Evolutionary conservation across 2,113 vertebrate species (phyloP).

Genomic region (Coptodon bakossiorum): DNA sequence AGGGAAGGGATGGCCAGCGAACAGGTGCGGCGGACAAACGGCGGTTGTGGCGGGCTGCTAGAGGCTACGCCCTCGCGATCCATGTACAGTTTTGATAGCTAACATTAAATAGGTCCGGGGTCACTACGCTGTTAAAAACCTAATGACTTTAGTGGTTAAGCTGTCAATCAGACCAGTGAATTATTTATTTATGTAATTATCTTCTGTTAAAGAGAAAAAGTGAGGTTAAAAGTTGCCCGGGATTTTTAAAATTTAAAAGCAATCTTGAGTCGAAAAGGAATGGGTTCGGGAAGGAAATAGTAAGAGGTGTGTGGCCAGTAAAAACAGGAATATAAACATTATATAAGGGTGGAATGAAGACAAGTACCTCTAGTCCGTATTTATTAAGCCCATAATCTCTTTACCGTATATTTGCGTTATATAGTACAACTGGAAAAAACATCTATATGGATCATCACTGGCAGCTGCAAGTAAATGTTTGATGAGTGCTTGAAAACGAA

Average conservation of each 20-base stretch:
- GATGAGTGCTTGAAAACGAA: not conserved
- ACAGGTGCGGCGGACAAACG: not conserved
- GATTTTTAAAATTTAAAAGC: not conserved
- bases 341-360: not conserved
- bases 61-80: not conserved
- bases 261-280: fast-evolving
- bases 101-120: not conserved
- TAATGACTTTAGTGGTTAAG: not conserved
- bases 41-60: not conserved
- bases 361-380: not conserved
- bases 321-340: not conserved
- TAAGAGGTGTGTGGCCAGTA: not conserved
- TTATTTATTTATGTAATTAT: not conserved
- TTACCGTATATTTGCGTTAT: fast-evolving
- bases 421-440: fast-evolving
- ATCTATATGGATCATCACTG: not conserved
- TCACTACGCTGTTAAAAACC: not conserved
- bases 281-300: not conserved
- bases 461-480: not conserved
- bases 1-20: fast-evolving
- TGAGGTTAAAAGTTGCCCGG: not conserved
- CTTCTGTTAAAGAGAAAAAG: not conserved
- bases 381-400: not conserved
- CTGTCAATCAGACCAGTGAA: not conserved
- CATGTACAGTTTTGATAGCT: not conserved